Percentiles rank a stretch among this genome's conserved stretches.
phyloP scores from a whole-genome alignment of 1,140 invertebrate species.

The Drosophila willistoni region DNA sequence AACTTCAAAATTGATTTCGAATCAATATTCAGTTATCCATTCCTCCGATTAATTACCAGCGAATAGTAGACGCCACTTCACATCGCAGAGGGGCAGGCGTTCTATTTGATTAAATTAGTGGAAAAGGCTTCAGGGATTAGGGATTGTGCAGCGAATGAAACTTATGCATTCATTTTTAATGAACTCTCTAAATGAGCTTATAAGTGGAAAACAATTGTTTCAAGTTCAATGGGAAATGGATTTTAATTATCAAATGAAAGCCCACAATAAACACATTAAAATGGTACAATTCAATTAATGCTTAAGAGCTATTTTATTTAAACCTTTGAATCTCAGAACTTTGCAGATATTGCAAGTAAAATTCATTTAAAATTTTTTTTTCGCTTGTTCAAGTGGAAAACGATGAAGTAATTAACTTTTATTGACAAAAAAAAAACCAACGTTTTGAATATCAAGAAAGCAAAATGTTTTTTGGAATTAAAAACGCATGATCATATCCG shows the following conservation, averaged over 20 bases:
- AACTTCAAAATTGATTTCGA: constrained; percentile 32
- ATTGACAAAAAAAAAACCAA: no score
- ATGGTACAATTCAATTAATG: no score
- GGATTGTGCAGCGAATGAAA: not conserved
- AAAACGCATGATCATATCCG: no score
- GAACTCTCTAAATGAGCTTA: not conserved
- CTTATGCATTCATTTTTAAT: constrained; percentile 13
- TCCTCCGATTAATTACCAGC: constrained; percentile 37
- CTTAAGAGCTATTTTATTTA: no score
- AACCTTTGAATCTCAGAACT: no score
- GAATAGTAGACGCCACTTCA: constrained; percentile 6
- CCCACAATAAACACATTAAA: no score
- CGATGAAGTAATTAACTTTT: no score
- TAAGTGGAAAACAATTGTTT: not conserved
- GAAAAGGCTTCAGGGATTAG: not conserved
- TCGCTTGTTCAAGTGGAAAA: no score
- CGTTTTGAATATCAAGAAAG: no score
- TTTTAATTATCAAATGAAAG: not conserved
- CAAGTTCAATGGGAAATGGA: not conserved
- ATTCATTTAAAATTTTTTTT: no score
- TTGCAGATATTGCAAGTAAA: no score
- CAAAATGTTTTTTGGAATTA: no score
- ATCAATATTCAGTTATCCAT: constrained; percentile 37
- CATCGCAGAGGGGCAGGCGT: not conserved
- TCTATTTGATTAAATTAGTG: constrained; percentile 24